A percentile compares a stretch with the other conserved stretches of the same genome.
Conservation (phyloP, 1,140 invertebrate genomes). For the Macrocentrus cingulum region DNA sequence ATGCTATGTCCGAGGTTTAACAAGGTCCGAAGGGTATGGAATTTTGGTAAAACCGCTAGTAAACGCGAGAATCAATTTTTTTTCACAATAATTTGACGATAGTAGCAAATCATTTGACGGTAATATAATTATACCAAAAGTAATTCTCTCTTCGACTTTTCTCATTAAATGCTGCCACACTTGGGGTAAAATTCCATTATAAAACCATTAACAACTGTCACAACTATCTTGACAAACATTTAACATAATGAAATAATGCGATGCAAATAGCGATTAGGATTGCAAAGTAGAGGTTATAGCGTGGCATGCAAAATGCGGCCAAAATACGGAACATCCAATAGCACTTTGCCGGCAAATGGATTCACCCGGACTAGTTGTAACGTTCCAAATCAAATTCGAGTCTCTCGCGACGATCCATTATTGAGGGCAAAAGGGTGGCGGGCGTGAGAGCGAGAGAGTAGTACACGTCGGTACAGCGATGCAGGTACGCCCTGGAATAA, state of each 20-base stretch:
- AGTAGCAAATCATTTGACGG: too few relatives aligned
- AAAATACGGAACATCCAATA: slow-evolving; percentile 21
- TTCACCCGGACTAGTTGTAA: slow-evolving; percentile 14
- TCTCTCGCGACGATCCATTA: slow-evolving; percentile 23
- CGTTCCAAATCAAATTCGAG: slow-evolving; percentile 20
- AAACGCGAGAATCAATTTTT: too few relatives aligned
- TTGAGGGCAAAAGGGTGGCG: not conserved
- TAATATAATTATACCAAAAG: too few relatives aligned
- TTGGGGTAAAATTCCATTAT: too few relatives aligned
- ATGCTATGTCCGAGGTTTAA: too few relatives aligned
- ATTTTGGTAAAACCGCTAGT: too few relatives aligned
- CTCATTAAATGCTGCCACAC: too few relatives aligned
- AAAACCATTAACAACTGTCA: too few relatives aligned
- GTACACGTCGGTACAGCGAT: slow-evolving; percentile 16
- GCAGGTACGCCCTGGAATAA: slow-evolving; percentile 22
- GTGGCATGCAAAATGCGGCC: not conserved
- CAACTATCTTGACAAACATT: not conserved
- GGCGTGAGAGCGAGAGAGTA: slow-evolving; percentile 7
- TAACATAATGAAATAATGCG: slow-evolving; percentile 3
- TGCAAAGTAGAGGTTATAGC: slow-evolving; percentile 2
- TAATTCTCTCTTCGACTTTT: too few relatives aligned
- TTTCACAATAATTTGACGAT: too few relatives aligned
- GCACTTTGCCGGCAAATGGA: slow-evolving; percentile 21
- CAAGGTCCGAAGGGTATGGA: too few relatives aligned
- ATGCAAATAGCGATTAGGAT: not conserved